Base-by-base conservation (phyloP, 1,140 invertebrate genomes). In the Drosophila malerkotliana region DNA sequence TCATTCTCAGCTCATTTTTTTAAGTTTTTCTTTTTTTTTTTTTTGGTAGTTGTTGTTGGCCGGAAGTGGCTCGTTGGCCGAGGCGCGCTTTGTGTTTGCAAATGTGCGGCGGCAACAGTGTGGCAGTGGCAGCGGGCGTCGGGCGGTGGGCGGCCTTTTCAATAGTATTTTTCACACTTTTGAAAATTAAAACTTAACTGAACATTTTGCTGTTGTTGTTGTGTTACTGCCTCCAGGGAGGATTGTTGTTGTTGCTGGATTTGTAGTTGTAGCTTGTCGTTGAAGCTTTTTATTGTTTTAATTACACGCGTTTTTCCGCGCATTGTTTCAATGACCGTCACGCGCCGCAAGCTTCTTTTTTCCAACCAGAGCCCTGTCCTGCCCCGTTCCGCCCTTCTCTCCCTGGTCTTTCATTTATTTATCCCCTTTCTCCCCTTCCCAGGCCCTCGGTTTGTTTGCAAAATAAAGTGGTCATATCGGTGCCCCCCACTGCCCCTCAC, bases 151-250 rank as follows among this genome's bases (percentile, higher is more conserved):
- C 7, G 72, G 77, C 77, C 81, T 77, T 84, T 84, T 81, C 81
- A 84, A 87, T 77, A 87, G 81, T 81, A 78, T 87, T 87, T 82
- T 85, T 85, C 83, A 85, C 82, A 87, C 82, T 85, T 85, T 78
- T 85, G 82, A 79, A 82, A 87, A 85, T 87, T 87, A 85, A 85
- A 85, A 85, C 82, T 85, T 82, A 85, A 85, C 82, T 82, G 78
- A 77, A 87, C 81, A 81, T 74, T 85, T 80, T 85, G 53, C 52
- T 79, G 30, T 49, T 59, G 21, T 26, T 62, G 28, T 56, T 56
- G 34, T 51, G 39, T 4, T 53, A 15, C 32, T 64, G 34, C 18
- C 41, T 24, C 49, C 8, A 2, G 14, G 15, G 26, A 39, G 14
- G 0, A n/a, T n/a, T n/a, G n/a, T 21, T 21, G 21, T 47, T 14